Base-by-base conservation (phyloP, 2,888 invertebrate species). In the Agrilus biguttatus region DNA sequence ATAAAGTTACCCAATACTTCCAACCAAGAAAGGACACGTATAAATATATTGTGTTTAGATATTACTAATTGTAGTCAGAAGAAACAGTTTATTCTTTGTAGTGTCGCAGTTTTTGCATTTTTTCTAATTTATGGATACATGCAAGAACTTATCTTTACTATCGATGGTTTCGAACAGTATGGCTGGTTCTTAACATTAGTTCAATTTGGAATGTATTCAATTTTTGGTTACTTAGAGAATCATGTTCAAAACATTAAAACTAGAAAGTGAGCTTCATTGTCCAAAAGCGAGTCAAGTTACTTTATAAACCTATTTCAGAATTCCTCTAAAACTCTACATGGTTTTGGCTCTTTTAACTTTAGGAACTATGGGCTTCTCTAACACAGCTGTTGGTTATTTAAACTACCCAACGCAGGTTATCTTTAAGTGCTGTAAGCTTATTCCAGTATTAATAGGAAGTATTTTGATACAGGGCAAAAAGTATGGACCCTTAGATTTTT, bases 401-500 rank as follows among this genome's bases (percentile, higher is more conserved):
- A 97, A 96, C 66, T 97, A 95, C 65, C 95, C 96, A 0, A 96
- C 95, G 0, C 92, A 93, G 71, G 82, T 96, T 36, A 95, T 96
- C 55, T 97, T 97, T 62, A 96, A 96, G 65, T 93, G 93, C 62
- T 97, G 96, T 65, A 97, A 97, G 64, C 72, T 96, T 0, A 90
- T 96, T 54, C 96, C 96, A 0, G 96, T 96, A 0, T 77, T 97
- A 62, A 78, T 92, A 47, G 96, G 96, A 17, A 90, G 93, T 52
- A 87, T 95, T 51, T 59, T 96, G 39, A 93, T 96, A 56, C 83
- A 95, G 68, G 82, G 84, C 44, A 93, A 93, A 67, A 75, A 75
- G 52, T 92, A 92, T 64, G 83, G 83, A 2, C 70, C 78, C 14
- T 60, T 91, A 47, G 93, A 95, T 63, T 85, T 92, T 63, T 53